A percentile compares a stretch with the other conserved stretches of the same genome.
phyloP scores from a whole-genome alignment of 2,888 invertebrate genomes.

The Penaeus monodon region DNA sequence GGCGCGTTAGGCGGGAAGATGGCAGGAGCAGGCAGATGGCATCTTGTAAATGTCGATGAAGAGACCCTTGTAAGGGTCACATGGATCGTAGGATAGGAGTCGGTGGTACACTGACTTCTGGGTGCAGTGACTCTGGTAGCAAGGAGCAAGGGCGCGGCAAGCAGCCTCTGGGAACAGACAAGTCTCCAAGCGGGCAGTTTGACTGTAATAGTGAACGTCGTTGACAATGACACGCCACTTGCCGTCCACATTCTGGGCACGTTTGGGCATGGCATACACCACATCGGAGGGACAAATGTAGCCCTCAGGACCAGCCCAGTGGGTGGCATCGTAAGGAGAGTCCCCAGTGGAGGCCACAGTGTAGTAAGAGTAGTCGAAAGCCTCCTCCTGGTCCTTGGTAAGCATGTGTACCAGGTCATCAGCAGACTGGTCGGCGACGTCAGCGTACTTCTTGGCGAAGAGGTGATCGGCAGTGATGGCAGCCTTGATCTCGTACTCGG shows the following conservation, averaged over 20 bases:
- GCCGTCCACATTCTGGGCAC: conserved; percentile 66
- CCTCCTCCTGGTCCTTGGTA: conserved; percentile 61
- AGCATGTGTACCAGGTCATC: conserved; percentile 66
- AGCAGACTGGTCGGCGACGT: conserved; percentile 66
- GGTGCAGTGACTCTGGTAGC: conserved; percentile 65
- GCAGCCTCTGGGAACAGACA: conserved; percentile 64
- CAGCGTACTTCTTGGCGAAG: conserved; percentile 66
- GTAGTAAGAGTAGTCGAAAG: conserved; percentile 66
- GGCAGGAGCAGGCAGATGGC: conserved; percentile 68
- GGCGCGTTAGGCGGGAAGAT: conserved; percentile 59
- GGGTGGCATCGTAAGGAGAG: too few relatives aligned
- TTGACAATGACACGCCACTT: conserved; percentile 66
- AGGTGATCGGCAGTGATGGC: conserved; percentile 64
- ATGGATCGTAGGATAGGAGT: conserved; percentile 66
- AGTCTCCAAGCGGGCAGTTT: conserved; percentile 65
- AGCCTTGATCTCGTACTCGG: too few relatives aligned
- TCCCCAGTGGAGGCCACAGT: too few relatives aligned
- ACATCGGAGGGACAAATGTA: too few relatives aligned
- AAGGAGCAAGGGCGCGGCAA: conserved; percentile 66
- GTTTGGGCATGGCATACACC: conserved; percentile 64
- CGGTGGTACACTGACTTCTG: conserved; percentile 66
- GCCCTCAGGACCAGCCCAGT: too few relatives aligned
- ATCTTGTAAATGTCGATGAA: conserved; percentile 68
- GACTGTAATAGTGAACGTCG: conserved; percentile 66
- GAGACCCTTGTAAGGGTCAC: conserved; percentile 66